Percentiles rank a stretch among this genome's conserved stretches.
phyloP scores from a whole-genome alignment of 2,113 vertebrate species.

The Rhipidura dahli region DNA sequence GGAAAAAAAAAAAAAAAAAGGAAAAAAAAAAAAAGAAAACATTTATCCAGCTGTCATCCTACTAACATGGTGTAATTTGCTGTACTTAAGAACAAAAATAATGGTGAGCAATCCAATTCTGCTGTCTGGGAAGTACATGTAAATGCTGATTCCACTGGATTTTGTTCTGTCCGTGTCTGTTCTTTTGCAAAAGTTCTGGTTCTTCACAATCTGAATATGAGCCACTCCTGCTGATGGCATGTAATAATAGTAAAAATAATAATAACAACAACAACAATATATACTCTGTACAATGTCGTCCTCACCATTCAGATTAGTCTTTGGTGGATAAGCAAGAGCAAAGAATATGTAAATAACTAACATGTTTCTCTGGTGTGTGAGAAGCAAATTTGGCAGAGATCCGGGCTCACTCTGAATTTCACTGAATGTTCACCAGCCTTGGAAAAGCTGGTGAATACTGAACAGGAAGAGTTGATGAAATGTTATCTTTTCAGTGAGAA shows the following conservation, averaged over 20 bases:
- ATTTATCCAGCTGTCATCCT: slow-evolving; percentile 9
- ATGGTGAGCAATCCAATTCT: background rate
- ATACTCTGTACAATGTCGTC: background rate
- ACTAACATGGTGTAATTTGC: background rate
- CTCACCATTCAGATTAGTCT: background rate
- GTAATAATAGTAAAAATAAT: background rate
- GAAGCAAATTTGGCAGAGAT: background rate
- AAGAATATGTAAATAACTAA: background rate
- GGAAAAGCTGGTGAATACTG: background rate
- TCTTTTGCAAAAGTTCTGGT: background rate
- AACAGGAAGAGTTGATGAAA: background rate
- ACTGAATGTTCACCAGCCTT: background rate
- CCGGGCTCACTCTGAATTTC: background rate
- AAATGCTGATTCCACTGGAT: background rate
- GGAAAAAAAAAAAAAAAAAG: background rate
- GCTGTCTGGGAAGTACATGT: background rate
- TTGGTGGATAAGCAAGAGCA: background rate
- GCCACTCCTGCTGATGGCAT: background rate
- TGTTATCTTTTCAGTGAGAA: background rate
- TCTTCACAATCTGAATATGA: background rate
- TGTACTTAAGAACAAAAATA: background rate
- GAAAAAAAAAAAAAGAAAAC: background rate
- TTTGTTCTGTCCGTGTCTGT: background rate
- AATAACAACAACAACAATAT: background rate
- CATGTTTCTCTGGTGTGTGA: background rate